A percentile compares a stretch with the other conserved stretches of the same genome.
Conservation (phyloP, 2,797 vertebrate genomes). For the Sebastes ruberrimus region DNA sequence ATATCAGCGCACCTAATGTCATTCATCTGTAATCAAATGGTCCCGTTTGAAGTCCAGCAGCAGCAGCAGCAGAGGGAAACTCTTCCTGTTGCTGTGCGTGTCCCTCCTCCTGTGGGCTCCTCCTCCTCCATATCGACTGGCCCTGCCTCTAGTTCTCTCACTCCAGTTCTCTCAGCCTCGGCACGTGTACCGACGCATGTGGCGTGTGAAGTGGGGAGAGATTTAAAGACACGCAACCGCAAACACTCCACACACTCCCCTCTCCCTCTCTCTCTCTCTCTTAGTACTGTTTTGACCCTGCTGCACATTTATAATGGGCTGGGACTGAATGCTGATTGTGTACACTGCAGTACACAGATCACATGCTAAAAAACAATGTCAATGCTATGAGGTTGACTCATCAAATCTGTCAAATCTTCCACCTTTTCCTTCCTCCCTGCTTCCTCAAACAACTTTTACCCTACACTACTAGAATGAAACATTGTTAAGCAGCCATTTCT, state of each 20-base stretch:
- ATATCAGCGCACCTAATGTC: conserved; percentile 23
- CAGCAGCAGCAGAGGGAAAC: conserved; percentile 20
- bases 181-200: conserved; percentile 83
- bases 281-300: conserved; percentile 64
- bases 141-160: conserved; percentile 77
- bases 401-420: conserved; percentile 38
- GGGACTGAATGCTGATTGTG: conserved; percentile 58
- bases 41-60: conserved; percentile 51
- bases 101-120: conserved; percentile 44
- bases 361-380: conserved; percentile 60
- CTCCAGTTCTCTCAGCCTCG: conserved; percentile 75
- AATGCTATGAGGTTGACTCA: conserved; percentile 51
- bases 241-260: conserved; percentile 63
- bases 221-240: conserved; percentile 85
- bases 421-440: background rate
- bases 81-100: conserved; percentile 66
- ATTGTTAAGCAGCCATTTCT: conserved; percentile 12
- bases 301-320: conserved; percentile 67
- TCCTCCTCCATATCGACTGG: conserved; percentile 55
- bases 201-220: conserved; percentile 85
- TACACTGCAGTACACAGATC: conserved; percentile 46
- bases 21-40: conserved; percentile 45
- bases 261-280: conserved; percentile 30
- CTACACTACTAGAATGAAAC: background rate
- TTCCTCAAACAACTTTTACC: conserved; percentile 8